Percentiles rank a stretch among this genome's conserved stretches.
phyloP scores from a whole-genome alignment of 2,797 vertebrate genomes.

The Aythya fuligula region DNA sequence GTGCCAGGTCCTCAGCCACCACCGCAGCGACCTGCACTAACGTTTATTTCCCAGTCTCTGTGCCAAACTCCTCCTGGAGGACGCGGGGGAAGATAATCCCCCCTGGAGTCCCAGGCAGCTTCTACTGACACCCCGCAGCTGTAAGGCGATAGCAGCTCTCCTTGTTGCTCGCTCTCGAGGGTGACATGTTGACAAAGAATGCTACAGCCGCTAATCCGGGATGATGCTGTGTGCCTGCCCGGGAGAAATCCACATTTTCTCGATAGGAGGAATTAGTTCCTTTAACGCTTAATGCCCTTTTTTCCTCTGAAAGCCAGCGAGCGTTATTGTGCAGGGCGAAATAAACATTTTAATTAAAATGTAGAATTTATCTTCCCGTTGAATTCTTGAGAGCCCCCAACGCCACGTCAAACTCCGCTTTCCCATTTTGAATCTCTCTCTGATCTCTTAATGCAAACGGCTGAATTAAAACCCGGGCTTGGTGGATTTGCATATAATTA shows the following conservation, averaged over 20 bases:
- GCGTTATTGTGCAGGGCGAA: conserved; percentile 50
- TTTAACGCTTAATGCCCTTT: conserved; percentile 58
- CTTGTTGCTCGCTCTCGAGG: conserved; percentile 65
- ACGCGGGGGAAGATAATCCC: conserved; percentile 20
- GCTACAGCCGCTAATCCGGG: conserved; percentile 65
- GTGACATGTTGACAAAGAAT: conserved; percentile 73
- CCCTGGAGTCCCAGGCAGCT: conserved; percentile 21
- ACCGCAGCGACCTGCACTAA: not conserved
- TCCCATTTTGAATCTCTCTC: conserved; percentile 45
- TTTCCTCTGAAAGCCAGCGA: conserved; percentile 40
- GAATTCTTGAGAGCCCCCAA: not conserved
- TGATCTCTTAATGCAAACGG: conserved; percentile 63
- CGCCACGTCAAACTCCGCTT: conserved; percentile 8
- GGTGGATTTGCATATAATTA: conserved; percentile 76
- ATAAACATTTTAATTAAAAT: conserved; percentile 72
- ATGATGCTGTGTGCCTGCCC: conserved; percentile 69
- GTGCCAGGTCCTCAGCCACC: not conserved
- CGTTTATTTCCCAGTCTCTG: not conserved
- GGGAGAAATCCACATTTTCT: conserved; percentile 68
- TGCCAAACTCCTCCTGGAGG: not conserved
- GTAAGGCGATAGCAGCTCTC: conserved; percentile 45
- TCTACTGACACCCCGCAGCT: conserved; percentile 42
- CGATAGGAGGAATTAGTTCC: conserved; percentile 64
- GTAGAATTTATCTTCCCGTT: conserved; percentile 53
- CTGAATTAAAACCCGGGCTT: conserved; percentile 68